Evolutionary conservation across 1,140 invertebrate species (phyloP), one percentile per base, ranked within the genome.

Genomic region (Scylla paramamosain): DNA sequence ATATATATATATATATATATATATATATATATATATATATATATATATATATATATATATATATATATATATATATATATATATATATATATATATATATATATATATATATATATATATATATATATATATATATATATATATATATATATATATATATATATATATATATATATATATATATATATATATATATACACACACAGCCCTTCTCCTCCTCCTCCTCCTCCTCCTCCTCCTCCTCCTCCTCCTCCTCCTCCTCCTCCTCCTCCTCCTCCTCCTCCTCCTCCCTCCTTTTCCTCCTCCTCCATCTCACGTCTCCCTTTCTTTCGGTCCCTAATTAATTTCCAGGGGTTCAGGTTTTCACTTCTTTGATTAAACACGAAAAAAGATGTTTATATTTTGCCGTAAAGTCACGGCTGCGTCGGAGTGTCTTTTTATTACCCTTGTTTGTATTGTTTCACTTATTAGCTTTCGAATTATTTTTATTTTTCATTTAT

Each of bases 21-120:
- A 88, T 32, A 88, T n/a, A 88, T 32, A 88, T 32, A 88, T 32
- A 88, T 32, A 88, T 32, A 32, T 32, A 32, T 32, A 32, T 32
- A 32, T 32, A 32, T 32, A 32, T 88, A 32, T 88, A 32, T 88
- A 32, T 88, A 32, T 88, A 88, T 88, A 88, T 88, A 88, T 88
- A 88, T 88, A 88, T 88, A 88, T 88, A 88, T 32, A 88, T 88
- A 88, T 88, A 88, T 88, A 88, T 7, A 88, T 88, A 88, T 88
- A 88, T 88, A 88, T 88, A 88, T 88, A 88, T 88, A 88, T 88
- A 88, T 88, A 88, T 39, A 88, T 88, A 88, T 88, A 7, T 88
- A 88, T 88, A 88, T 88, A 88, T 88, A 88, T 88, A 88, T 88
- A 88, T 77, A 77, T 77, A 77, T 77, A 88, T 88, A 88, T 0